Evolutionary conservation across 2,888 invertebrate species (phyloP).

Genomic region (Erebia ligea): DNA sequence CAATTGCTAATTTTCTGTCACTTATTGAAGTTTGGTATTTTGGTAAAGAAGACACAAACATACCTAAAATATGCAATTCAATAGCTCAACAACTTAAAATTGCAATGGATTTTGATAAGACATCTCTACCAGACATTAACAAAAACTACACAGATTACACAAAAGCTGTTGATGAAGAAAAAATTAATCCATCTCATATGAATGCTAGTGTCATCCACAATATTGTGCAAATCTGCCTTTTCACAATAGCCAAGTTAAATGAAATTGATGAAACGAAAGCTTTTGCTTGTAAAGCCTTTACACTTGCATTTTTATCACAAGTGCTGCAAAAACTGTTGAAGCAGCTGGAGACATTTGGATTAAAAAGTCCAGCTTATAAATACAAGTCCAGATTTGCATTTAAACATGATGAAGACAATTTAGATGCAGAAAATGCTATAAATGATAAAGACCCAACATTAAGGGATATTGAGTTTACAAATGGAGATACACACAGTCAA

Average conservation of each 20-base stretch:
- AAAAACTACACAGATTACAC: slow-evolving; percentile 78
- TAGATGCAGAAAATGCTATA: slow-evolving; percentile 39
- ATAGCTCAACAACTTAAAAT: slow-evolving; percentile 89
- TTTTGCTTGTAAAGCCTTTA: slow-evolving; percentile 92
- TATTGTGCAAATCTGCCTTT: slow-evolving; percentile 90
- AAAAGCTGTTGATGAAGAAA: slow-evolving; percentile 77
- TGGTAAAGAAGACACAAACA: slow-evolving; percentile 85
- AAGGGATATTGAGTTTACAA: slow-evolving; percentile 32
- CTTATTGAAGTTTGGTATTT: slow-evolving; percentile 86
- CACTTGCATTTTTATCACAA: slow-evolving; percentile 91
- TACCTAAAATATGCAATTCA: slow-evolving; percentile 86
- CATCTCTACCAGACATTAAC: slow-evolving; percentile 77
- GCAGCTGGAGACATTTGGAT: slow-evolving; percentile 68
- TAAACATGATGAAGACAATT: slow-evolving; percentile 32
- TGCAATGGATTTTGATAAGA: slow-evolving; percentile 83
- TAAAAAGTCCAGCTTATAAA: slow-evolving; percentile 73
- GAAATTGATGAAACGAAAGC: slow-evolving; percentile 89
- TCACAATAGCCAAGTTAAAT: slow-evolving; percentile 90
- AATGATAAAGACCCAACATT: neutral
- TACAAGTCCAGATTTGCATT: slow-evolving; percentile 54
- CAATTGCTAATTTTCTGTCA: slow-evolving; percentile 78
- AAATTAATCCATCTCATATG: slow-evolving; percentile 81
- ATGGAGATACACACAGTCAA: slow-evolving; percentile 45
- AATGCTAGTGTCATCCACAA: slow-evolving; percentile 90
- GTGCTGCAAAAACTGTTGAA: slow-evolving; percentile 82